A percentile compares a stretch with the other conserved stretches of the same genome.
Evolutionary conservation across 2,113 vertebrate species (phyloP).

Genomic region (Ochotona curzoniae): DNA sequence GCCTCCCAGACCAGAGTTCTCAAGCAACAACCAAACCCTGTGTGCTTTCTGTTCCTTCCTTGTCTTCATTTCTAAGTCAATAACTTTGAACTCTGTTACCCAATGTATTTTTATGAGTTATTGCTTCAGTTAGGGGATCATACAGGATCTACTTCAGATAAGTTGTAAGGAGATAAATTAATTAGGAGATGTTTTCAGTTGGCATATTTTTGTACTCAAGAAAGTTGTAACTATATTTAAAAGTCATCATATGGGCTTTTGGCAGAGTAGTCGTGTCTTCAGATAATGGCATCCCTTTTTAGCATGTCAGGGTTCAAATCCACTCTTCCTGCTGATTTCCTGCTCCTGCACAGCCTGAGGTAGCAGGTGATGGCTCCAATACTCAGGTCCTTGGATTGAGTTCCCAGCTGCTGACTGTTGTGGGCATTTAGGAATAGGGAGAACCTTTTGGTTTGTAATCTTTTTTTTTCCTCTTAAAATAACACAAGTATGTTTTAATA

Average conservation of each 20-base stretch:
- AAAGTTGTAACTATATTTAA: constrained; percentile 16
- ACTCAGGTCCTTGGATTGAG: too few relatives aligned
- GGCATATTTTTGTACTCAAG: constrained; percentile 36
- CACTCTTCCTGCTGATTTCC: too few relatives aligned
- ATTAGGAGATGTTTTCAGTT: constrained; percentile 45
- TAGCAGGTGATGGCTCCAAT: too few relatives aligned
- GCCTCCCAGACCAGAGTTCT: not conserved
- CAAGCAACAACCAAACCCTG: not conserved
- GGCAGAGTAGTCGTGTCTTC: too few relatives aligned
- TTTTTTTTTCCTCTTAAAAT: too few relatives aligned
- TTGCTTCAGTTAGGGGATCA: constrained; percentile 25
- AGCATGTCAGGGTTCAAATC: too few relatives aligned
- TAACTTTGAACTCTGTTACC: not conserved
- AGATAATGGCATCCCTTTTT: too few relatives aligned
- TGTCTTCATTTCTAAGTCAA: constrained; percentile 40
- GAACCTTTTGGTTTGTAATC: too few relatives aligned
- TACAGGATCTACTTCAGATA: not conserved
- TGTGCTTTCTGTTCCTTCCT: not conserved
- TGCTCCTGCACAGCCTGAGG: too few relatives aligned
- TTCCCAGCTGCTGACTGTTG: too few relatives aligned
- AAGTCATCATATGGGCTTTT: not conserved
- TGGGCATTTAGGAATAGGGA: too few relatives aligned
- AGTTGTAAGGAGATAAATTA: not conserved
- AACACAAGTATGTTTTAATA: too few relatives aligned
- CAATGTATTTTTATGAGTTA: not conserved